A percentile compares a stretch with the other conserved stretches of the same genome.
Evolutionary conservation across 2,113 vertebrate genomes (phyloP).

Genomic region (Vimba vimba): DNA sequence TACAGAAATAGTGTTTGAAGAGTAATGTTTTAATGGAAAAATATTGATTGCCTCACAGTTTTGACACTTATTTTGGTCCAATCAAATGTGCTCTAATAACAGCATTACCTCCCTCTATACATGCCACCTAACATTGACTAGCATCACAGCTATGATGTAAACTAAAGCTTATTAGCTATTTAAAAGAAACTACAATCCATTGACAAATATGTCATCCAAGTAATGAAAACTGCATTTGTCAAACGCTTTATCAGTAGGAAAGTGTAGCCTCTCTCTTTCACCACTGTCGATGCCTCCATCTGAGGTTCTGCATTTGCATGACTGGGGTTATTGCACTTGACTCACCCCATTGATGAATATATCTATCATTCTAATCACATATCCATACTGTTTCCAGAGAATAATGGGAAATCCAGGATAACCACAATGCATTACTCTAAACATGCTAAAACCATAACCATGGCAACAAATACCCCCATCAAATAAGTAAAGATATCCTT

Average conservation of each 20-base stretch:
- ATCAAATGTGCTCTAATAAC: background rate
- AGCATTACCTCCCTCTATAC: too few relatives aligned
- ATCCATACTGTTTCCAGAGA: conserved; percentile 21
- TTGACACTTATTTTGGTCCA: background rate
- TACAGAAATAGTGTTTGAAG: background rate
- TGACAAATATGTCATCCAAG: background rate
- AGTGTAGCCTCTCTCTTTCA: background rate
- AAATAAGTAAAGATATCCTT: background rate
- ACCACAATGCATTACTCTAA: background rate
- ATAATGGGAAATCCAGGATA: background rate
- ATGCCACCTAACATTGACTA: background rate
- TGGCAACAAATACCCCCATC: background rate
- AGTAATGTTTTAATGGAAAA: background rate
- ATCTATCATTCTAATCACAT: conserved; percentile 33
- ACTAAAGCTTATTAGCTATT: background rate
- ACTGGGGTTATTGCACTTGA: conserved; percentile 27
- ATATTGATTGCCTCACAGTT: background rate
- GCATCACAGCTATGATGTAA: background rate
- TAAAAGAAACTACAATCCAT: background rate
- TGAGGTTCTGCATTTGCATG: conserved; percentile 8
- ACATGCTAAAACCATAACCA: background rate
- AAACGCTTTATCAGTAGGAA: background rate
- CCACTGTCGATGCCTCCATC: background rate
- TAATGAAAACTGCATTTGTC: background rate
- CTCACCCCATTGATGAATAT: conserved; percentile 30